Percentiles rank a stretch among this genome's conserved stretches.
These are phyloP conservation scores for Rhabditoides inermis DNA, from an alignment of 2,888 invertebrate species.

Conservation along the genomic window DNA sequence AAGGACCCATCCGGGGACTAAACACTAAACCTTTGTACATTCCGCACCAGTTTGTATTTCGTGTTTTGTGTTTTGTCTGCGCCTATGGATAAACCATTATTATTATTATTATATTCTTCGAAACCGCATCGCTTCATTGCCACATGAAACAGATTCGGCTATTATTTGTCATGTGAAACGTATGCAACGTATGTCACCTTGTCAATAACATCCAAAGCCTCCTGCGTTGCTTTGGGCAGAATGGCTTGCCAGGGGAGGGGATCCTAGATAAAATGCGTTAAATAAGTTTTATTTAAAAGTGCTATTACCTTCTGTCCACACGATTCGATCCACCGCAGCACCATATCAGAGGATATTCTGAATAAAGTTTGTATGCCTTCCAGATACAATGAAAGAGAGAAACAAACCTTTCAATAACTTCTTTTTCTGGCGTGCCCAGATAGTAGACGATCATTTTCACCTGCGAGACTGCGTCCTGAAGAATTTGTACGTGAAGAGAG, in stretches of 20 bases:
- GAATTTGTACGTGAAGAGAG: no score
- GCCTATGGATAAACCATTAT: background rate
- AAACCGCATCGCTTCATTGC: conserved; percentile 9
- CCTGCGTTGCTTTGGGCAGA: conserved; percentile 54
- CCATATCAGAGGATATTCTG: conserved; percentile 52
- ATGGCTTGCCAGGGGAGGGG: conserved; percentile 53
- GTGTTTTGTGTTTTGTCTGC: background rate
- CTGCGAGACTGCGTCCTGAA: conserved; percentile 24
- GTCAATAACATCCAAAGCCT: conserved; percentile 53
- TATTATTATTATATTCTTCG: conserved; percentile 1
- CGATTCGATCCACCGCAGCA: conserved; percentile 51
- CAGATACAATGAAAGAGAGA: background rate
- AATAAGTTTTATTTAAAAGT: no score
- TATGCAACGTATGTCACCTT: no score
- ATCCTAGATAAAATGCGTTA: no score
- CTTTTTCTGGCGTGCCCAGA: conserved; percentile 54
- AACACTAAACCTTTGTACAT: no score
- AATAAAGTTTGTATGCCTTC: conserved; percentile 1
- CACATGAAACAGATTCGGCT: background rate
- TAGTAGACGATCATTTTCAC: conserved; percentile 55
- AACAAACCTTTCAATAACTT: conserved; percentile 12
- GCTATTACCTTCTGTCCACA: conserved; percentile 29
- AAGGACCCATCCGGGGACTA: no score
- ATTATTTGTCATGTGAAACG: no score
- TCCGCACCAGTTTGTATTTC: background rate